phyloP scores from a whole-genome alignment of 1,140 invertebrate genomes.

The Monochamus saltuarius region DNA sequence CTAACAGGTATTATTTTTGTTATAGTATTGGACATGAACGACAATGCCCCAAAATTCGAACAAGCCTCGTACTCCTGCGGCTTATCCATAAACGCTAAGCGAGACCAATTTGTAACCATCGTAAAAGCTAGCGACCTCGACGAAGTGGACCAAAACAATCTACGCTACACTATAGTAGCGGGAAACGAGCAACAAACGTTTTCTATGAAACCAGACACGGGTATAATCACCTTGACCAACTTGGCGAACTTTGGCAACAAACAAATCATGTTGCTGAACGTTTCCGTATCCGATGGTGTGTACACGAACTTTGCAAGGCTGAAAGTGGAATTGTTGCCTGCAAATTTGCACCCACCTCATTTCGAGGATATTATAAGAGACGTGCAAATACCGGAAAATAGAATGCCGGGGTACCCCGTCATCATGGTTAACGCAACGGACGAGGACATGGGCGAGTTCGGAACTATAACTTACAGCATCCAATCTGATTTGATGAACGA shows the following conservation, averaged over 20 bases:
- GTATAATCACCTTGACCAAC: constrained; percentile 66
- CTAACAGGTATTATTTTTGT: too few species aligned
- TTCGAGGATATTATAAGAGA: constrained; percentile 66
- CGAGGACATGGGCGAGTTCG: constrained; percentile 80
- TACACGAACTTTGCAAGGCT: constrained; percentile 82
- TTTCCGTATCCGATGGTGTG: constrained; percentile 89
- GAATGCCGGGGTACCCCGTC: constrained; percentile 71
- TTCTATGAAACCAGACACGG: constrained; percentile 70
- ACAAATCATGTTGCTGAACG: constrained; percentile 70
- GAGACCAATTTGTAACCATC: constrained; percentile 86
- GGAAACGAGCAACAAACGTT: constrained; percentile 85
- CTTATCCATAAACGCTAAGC: constrained; percentile 77
- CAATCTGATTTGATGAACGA: constrained; percentile 74
- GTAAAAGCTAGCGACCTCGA: constrained; percentile 88
- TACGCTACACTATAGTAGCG: constrained; percentile 81
- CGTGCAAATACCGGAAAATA: constrained; percentile 67
- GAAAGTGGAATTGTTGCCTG: constrained; percentile 76
- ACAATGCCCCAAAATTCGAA: constrained; percentile 84
- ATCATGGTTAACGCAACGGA: constrained; percentile 76
- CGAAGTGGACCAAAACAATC: constrained; percentile 67
- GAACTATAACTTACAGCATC: constrained; percentile 77
- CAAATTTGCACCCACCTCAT: constrained; percentile 76
- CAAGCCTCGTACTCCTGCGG: constrained; percentile 76
- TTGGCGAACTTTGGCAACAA: constrained; percentile 66
- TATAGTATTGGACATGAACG: constrained; percentile 81